A percentile compares a stretch with the other conserved stretches of the same genome.
Conservation (phyloP, 2,888 invertebrate genomes). For the Monopis laevigella region DNA sequence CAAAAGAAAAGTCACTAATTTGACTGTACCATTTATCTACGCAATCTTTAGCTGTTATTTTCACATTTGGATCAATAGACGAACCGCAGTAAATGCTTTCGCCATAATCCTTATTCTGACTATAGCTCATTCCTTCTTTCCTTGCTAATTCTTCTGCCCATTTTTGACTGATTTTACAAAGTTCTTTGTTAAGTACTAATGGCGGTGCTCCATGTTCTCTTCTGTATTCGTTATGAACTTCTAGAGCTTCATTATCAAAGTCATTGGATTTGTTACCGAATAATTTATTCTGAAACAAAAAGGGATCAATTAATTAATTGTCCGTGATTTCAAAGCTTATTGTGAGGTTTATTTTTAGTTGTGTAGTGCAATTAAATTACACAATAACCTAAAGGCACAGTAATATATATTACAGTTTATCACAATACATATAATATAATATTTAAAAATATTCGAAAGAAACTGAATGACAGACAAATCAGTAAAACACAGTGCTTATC, state of each 20-base stretch:
- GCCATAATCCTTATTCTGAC: slow-evolving; percentile 70
- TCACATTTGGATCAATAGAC: slow-evolving; percentile 72
- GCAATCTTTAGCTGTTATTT: slow-evolving; percentile 73
- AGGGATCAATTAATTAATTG: background rate
- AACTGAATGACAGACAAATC: too few species aligned
- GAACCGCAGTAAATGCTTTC: slow-evolving; percentile 79
- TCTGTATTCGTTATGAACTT: slow-evolving; percentile 51
- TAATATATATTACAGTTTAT: too few species aligned
- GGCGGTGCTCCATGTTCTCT: slow-evolving; percentile 52
- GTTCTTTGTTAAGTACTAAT: slow-evolving; percentile 68
- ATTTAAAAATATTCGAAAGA: too few species aligned
- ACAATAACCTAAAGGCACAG: too few species aligned
- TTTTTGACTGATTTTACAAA: slow-evolving; percentile 71
- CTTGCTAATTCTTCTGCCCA: slow-evolving; percentile 77
- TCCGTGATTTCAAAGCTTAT: too few species aligned
- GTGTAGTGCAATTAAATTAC: too few species aligned
- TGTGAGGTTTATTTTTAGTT: too few species aligned
- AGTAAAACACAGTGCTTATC: too few species aligned
- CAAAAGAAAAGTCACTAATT: slow-evolving; percentile 75
- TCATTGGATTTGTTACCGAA: slow-evolving; percentile 15
- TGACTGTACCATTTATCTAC: slow-evolving; percentile 82
- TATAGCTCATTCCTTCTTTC: slow-evolving; percentile 71
- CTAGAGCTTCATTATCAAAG: slow-evolving; percentile 51
- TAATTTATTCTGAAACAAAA: slow-evolving; percentile 17
- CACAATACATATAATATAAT: too few species aligned